Percentiles rank a stretch among this genome's conserved stretches.
These are phyloP conservation scores for Anableps anableps DNA, from an alignment of 2,797 vertebrate genomes.

Conservation along the genomic window DNA sequence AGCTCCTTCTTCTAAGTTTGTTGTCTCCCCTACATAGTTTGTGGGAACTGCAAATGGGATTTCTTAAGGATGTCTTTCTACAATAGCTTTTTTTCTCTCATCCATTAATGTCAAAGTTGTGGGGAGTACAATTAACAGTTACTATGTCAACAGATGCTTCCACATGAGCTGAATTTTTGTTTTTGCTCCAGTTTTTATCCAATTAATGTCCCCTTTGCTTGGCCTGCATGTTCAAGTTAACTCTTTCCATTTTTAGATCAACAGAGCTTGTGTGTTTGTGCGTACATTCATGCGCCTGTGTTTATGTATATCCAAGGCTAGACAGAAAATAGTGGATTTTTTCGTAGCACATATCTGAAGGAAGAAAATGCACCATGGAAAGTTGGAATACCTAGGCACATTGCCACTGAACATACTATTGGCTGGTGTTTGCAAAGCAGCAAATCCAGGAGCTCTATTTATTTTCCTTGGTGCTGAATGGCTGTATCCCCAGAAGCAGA, in stretches of 20 bases:
- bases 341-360: background rate
- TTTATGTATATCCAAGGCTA: background rate
- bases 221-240: background rate
- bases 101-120: background rate
- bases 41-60: background rate
- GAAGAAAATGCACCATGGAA: background rate
- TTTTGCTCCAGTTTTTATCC: background rate
- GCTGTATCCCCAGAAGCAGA: too few species aligned
- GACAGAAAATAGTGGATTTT: background rate
- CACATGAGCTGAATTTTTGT: background rate
- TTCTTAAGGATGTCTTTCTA: background rate
- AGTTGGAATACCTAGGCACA: too few species aligned
- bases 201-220: background rate
- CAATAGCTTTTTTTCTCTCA: background rate
- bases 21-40: background rate
- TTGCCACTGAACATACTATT: too few species aligned
- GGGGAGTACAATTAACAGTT: background rate
- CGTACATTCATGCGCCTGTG: background rate
- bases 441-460: too few species aligned
- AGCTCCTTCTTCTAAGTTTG: too few species aligned
- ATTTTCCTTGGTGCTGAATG: too few species aligned
- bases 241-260: too few species aligned
- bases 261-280: too few species aligned
- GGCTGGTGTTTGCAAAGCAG: too few species aligned
- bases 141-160: background rate